phyloP scores from a whole-genome alignment of 2,113 vertebrate genomes.

The Psilopogon haemacephalus region DNA sequence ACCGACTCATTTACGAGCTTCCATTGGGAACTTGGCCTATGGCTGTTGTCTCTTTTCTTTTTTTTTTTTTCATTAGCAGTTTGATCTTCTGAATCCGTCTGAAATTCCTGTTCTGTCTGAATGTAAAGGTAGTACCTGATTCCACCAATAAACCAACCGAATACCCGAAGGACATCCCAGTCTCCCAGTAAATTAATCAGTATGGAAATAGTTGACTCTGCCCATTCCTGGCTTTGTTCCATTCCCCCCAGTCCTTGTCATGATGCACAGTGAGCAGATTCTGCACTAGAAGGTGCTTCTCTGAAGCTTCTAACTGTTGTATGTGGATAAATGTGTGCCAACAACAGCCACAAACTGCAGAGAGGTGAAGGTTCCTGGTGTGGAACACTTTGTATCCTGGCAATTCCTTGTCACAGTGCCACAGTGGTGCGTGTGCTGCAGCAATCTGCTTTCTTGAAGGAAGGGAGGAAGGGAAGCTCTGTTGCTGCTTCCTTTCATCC shows the following conservation, averaged over 20 bases:
- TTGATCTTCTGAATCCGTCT: constrained; percentile 4
- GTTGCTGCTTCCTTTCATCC: neutral
- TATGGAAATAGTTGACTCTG: neutral
- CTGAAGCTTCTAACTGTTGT: neutral
- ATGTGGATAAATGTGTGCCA: neutral
- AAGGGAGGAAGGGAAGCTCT: neutral
- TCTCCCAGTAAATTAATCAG: neutral
- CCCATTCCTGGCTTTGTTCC: no score
- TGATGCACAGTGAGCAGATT: neutral
- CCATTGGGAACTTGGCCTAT: neutral
- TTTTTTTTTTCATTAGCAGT: neutral
- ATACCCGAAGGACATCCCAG: neutral
- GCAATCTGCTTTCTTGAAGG: neutral
- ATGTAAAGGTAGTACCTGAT: neutral
- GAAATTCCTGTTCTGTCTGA: neutral
- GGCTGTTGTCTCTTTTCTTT: neutral
- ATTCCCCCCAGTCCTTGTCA: no score
- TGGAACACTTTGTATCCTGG: neutral
- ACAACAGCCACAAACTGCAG: neutral
- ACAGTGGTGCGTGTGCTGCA: neutral
- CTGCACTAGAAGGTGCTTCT: neutral
- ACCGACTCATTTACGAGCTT: neutral
- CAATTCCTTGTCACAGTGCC: neutral
- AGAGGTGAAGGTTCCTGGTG: neutral
- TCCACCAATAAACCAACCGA: neutral